These are phyloP conservation scores for Psettodes erumei DNA, from an alignment of 2,113 vertebrate species.

Conservation along the genomic window DNA sequence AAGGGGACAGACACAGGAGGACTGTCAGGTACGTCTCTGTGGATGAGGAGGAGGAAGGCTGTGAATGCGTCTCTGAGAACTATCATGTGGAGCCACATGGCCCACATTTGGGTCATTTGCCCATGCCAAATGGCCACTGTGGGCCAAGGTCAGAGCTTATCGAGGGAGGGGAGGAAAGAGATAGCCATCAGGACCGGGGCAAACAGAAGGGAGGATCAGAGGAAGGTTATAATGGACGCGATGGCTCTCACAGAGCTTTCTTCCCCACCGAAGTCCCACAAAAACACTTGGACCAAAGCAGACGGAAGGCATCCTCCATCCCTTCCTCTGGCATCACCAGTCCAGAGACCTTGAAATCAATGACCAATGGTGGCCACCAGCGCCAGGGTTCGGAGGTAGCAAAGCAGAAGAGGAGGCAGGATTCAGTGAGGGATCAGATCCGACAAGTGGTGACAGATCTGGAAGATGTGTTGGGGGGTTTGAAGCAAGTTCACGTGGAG, in stretches of 20 bases:
- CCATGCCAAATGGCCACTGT: constrained; percentile 69
- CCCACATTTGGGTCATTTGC: constrained; percentile 13
- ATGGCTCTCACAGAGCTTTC: constrained; percentile 54
- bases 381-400: constrained; percentile 23
- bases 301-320: constrained; percentile 34
- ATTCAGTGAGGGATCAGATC: constrained; percentile 81
- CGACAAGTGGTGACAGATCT: constrained; percentile 83
- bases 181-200: constrained; percentile 54
- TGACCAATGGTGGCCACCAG: constrained; percentile 12
- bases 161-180: constrained; percentile 60
- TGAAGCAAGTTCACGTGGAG: constrained; percentile 85
- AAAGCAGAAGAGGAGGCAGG: constrained; percentile 63
- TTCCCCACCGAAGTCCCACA: constrained; percentile 82
- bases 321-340: constrained; percentile 8
- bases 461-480: constrained; percentile 83
- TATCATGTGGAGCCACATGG: constrained; percentile 47
- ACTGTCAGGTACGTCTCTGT: constrained; percentile 50
- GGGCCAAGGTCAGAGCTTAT: constrained; percentile 47
- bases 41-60: constrained; percentile 55
- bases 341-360: constrained; percentile 25
- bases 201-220: constrained; percentile 61
- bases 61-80: constrained; percentile 36
- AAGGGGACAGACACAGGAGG: constrained; percentile 59
- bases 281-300: constrained; percentile 64
- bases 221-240: constrained; percentile 62